Evolutionary conservation across 2,888 invertebrate genomes (phyloP).

Genomic region (Leptinotarsa haldemani): DNA sequence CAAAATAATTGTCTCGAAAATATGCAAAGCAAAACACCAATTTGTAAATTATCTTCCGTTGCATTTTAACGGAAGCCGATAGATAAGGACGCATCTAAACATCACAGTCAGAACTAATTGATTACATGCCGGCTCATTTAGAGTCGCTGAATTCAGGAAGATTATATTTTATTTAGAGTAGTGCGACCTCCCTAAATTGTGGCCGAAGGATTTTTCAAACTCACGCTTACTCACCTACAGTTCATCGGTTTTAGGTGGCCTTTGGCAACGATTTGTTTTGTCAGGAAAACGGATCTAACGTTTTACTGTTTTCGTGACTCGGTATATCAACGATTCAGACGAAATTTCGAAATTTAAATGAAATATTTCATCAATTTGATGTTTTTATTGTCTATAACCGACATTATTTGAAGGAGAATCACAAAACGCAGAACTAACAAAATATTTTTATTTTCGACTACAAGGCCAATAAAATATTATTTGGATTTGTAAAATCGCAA

Average conservation of each 20-base stretch:
- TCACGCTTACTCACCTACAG: constrained; percentile 24
- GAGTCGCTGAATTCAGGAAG: constrained; percentile 37
- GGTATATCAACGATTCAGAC: background rate
- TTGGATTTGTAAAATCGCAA: too few relatives aligned
- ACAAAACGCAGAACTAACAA: too few relatives aligned
- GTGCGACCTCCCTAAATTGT: constrained; percentile 37
- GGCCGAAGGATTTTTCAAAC: constrained; percentile 30
- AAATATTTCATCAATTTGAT: background rate
- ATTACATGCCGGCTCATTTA: constrained; percentile 29
- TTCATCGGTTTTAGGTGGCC: constrained; percentile 37
- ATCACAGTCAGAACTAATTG: constrained; percentile 29
- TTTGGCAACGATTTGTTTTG: constrained; percentile 39
- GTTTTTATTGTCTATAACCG: background rate
- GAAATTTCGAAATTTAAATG: too few relatives aligned
- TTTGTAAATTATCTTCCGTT: constrained; percentile 27
- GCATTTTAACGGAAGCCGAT: background rate
- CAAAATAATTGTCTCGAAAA: constrained; percentile 26
- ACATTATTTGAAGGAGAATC: background rate
- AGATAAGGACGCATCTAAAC: background rate
- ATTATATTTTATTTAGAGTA: constrained; percentile 35
- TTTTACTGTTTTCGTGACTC: constrained; percentile 2
- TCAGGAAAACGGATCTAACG: constrained; percentile 18
- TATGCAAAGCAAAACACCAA: constrained; percentile 30
- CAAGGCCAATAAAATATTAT: too few relatives aligned
- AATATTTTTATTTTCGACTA: too few relatives aligned